Base-by-base conservation (phyloP, 92 coral and sea anemone genomes). In the Epizoanthus fatuus region DNA sequence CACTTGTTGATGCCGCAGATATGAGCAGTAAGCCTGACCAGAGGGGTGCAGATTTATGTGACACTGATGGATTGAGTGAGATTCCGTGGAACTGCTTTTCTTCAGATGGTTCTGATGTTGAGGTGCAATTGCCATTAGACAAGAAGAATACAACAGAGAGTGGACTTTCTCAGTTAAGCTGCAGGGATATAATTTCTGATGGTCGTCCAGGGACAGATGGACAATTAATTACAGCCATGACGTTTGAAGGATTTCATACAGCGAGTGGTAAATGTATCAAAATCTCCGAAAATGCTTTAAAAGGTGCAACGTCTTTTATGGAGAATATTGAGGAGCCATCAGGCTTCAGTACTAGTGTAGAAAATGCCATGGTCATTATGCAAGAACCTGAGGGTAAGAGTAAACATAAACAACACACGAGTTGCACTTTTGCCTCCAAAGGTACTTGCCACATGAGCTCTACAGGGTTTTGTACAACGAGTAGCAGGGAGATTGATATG, bases 391-490 rank as follows among this genome's bases (percentile, higher is more conserved):
- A 49, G 40, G 17, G 9, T 37, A 47, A 25, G 7, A 59, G 5
- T 19, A n/a, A 15, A 1, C 57, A 73, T 13, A 15, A 40, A 14
- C 35, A 5, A 44, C 15, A 40, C 8, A 35, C 60, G 9, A 19
- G 29, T 45, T 58, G 40, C 25, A 53, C 3, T n/a, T 32, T 17
- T 1, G 68, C 69, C 40, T 52, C 15, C n/a, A 38, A 77, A n/a
- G 84, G 51, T 45, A 52, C 67, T 44, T 32, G 42, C 37, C 13
- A 11, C 20, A 3, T 37, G 17, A 54, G 7, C 22, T 47, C 59
- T 19, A 22, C 8, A 25, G 93, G 89, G 3, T 81, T 92, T 82
- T 70, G 77, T 60, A 91, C 94, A 0, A 90, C 94, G 2, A 82
- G 93, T 74, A 93, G 93, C 7, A 91, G 89, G 44, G 75, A 80